A percentile compares a stretch with the other conserved stretches of the same genome.
These are phyloP conservation scores for Homarus americanus DNA, from an alignment of 1,140 invertebrate genomes.

Conservation along the genomic window DNA sequence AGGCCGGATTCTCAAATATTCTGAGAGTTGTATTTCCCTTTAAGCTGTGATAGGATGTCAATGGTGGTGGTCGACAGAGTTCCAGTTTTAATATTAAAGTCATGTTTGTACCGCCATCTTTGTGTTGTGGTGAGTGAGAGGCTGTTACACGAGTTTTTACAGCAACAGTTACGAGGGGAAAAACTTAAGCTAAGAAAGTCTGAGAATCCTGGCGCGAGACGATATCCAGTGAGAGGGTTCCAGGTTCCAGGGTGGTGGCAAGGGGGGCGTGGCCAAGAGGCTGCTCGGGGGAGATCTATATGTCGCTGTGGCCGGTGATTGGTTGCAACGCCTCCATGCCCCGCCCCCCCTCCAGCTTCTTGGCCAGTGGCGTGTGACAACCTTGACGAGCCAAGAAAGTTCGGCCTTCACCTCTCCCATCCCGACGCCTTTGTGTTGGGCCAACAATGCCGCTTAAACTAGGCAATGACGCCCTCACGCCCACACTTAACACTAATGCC, in stretches of 20 bases:
- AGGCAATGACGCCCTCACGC: background rate
- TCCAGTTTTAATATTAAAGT: too few relatives aligned
- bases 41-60: too few relatives aligned
- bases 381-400: slow-evolving; percentile 55
- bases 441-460: slow-evolving; percentile 19
- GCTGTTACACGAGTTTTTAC: too few relatives aligned
- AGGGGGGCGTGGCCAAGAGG: background rate
- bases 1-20: too few relatives aligned
- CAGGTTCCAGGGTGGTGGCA: background rate
- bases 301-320: slow-evolving; percentile 2
- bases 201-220: background rate
- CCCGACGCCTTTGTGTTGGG: slow-evolving; percentile 17
- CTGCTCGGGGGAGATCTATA: slow-evolving; percentile 50
- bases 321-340: slow-evolving; percentile 18
- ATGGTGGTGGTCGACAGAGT: too few relatives aligned
- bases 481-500: background rate
- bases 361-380: slow-evolving; percentile 47
- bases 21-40: too few relatives aligned
- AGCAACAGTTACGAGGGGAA: too few relatives aligned
- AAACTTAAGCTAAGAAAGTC: too few relatives aligned
- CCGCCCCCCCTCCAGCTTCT: slow-evolving; percentile 49
- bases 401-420: slow-evolving; percentile 39
- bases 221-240: background rate
- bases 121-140: too few relatives aligned
- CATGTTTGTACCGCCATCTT: too few relatives aligned